Base-by-base conservation (phyloP, 2,797 vertebrate genomes). In the Lutjanus campechanus region DNA sequence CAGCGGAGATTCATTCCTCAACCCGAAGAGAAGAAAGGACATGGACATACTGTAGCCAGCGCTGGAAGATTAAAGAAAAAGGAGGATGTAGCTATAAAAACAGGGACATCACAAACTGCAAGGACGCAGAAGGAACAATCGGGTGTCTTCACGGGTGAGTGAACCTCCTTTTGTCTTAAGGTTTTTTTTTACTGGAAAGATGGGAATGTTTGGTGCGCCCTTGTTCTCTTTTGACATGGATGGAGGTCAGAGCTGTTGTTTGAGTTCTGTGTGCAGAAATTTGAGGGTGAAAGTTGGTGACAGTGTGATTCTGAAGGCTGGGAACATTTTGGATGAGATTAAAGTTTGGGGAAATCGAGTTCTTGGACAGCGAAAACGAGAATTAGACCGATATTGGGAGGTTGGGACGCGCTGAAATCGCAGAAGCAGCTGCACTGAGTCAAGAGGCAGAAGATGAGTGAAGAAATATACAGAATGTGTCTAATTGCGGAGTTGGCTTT, bases 131-230 rank as follows among this genome's bases (percentile, higher is more conserved):
- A 22, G 53, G 70, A 47, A 51, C 61, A 2, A 10, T 25, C 50
- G 15, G 49, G 51, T 20, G 46, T 56, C 82, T 58, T 55, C 69
- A 40, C 62, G 2, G 86, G 91, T 92, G 64, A 92, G 91, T 91
- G 63, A 54, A 81, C 8, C 3, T 25, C 17, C 19, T 43, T 55
- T 13, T 44, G 13, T 22, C 36, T 49, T 16, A 22, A 5, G 5
- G 1, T 46, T 46, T 47, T 47, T 46, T 46, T 47, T 47, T 47
- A 41, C 7, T 10, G 11, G 10, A 49, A 41, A 43, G 5, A 40
- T 5, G 46, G n/a, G 19, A 9, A 5, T 4, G n/a, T 15, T 11
- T 8, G 36, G 53, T 9, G 71, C 79, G 63, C 64, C 11, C 25
- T 49, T 43, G 69, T 5, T 36, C 0, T 61, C 51, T 46, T 62